A percentile compares a stretch with the other conserved stretches of the same genome.
Evolutionary conservation across 1,140 invertebrate species (phyloP).

Genomic region (Leptestheria dahalacensis): DNA sequence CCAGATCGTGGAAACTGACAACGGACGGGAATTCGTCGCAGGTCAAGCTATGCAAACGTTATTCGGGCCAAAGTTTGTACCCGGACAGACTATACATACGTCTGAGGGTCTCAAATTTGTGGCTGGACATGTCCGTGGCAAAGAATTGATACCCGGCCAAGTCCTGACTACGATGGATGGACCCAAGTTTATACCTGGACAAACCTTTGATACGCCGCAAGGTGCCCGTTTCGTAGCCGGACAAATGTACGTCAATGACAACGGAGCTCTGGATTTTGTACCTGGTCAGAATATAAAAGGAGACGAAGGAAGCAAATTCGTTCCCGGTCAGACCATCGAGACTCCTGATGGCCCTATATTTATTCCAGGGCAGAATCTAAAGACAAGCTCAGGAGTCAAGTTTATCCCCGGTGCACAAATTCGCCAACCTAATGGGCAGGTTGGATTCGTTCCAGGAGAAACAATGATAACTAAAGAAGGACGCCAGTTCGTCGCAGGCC

Average conservation of each 20-base stretch:
- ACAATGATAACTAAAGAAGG: conserved; percentile 8
- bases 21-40: conserved; percentile 9
- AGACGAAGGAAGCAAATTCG: conserved; percentile 34
- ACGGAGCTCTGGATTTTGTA: conserved; percentile 19
- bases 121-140: conserved; percentile 20
- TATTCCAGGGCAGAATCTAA: conserved; percentile 38
- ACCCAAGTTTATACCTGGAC: conserved; percentile 41
- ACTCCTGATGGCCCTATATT: conserved; percentile 46
- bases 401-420: conserved; percentile 28
- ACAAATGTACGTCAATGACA: conserved; percentile 11
- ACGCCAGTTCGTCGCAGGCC: conserved; percentile 20
- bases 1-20: conserved; percentile 20
- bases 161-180: conserved; percentile 8
- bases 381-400: conserved; percentile 36
- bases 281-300: conserved; percentile 18
- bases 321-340: conserved; percentile 51
- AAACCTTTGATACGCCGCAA: conserved; percentile 47
- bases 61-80: conserved; percentile 23
- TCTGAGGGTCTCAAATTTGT: conserved; percentile 22
- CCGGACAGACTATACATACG: conserved; percentile 27
- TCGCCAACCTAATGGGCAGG: conserved; percentile 14
- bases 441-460: conserved; percentile 16
- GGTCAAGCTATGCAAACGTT: conserved; percentile 20
- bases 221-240: conserved; percentile 54
- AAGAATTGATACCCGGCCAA: conserved; percentile 14